These are phyloP conservation scores for Petaurus breviceps DNA, from an alignment of 2,113 vertebrate species.

Conservation along the genomic window DNA sequence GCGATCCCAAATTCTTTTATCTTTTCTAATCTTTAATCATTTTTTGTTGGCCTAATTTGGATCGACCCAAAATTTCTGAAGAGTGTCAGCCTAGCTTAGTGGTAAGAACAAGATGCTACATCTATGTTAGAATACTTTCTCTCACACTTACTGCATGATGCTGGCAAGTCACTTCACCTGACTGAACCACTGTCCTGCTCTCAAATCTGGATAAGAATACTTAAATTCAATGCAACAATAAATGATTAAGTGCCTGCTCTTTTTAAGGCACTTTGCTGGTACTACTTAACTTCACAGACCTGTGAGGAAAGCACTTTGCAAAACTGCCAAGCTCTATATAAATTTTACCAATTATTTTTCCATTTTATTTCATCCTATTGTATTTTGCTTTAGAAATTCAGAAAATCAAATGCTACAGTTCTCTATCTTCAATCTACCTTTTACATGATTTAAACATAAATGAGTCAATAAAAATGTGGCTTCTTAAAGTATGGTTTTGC, in stretches of 20 bases:
- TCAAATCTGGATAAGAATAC: not conserved
- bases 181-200: not conserved
- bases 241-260: not conserved
- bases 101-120: not conserved
- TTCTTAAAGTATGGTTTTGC: conserved; percentile 43
- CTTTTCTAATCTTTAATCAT: not conserved
- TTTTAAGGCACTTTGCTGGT: not conserved
- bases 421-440: not conserved
- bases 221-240: not conserved
- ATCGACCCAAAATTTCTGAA: not conserved
- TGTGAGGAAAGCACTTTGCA: not conserved
- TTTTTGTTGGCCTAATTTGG: not conserved
- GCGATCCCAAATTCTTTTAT: not conserved
- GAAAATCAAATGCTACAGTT: not conserved
- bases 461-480: conserved; percentile 9
- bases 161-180: not conserved
- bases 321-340: not conserved
- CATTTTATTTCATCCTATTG: not conserved
- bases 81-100: not conserved
- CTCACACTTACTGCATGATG: not conserved
- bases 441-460: conserved; percentile 49
- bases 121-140: not conserved
- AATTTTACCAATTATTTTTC: not conserved
- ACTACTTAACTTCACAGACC: not conserved
- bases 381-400: not conserved